Evolutionary conservation across 2,888 invertebrate species (phyloP).

Genomic region (Harpalus rufipes): DNA sequence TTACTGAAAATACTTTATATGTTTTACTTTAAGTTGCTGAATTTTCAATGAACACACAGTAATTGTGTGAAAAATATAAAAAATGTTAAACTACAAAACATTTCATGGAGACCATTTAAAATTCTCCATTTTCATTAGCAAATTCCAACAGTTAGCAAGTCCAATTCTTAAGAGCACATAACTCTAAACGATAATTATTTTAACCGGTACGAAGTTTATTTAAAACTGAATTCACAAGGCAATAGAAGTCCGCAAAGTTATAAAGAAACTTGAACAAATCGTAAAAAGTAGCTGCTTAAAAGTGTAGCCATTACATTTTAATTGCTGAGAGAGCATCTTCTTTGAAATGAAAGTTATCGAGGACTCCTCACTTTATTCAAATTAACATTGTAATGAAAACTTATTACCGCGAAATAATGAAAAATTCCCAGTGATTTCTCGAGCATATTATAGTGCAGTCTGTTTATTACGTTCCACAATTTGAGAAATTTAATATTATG

Average conservation of each 20-base stretch:
- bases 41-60: too few species aligned
- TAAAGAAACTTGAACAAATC: conserved; percentile 39
- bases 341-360: conserved; percentile 21
- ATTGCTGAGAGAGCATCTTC: conserved; percentile 14
- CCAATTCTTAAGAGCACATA: conserved; percentile 34
- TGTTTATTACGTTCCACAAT: neutral
- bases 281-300: conserved; percentile 46
- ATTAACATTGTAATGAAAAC: conserved; percentile 29
- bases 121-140: conserved; percentile 10
- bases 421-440: neutral
- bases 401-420: neutral
- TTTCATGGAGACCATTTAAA: neutral
- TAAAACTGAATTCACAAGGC: conserved; percentile 34
- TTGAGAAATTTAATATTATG: conserved; percentile 7
- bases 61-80: too few species aligned
- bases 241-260: conserved; percentile 21
- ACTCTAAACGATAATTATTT: conserved; percentile 48
- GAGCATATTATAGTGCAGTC: neutral
- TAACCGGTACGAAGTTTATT: conserved; percentile 45
- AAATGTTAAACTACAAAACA: too few species aligned
- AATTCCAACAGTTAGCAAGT: neutral
- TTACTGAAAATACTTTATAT: too few species aligned
- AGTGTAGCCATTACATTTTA: conserved; percentile 50
- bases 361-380: conserved; percentile 18
- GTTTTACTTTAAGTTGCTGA: too few species aligned